Conservation (phyloP, 2,113 vertebrate species). For the Lepidothrix coronata region DNA sequence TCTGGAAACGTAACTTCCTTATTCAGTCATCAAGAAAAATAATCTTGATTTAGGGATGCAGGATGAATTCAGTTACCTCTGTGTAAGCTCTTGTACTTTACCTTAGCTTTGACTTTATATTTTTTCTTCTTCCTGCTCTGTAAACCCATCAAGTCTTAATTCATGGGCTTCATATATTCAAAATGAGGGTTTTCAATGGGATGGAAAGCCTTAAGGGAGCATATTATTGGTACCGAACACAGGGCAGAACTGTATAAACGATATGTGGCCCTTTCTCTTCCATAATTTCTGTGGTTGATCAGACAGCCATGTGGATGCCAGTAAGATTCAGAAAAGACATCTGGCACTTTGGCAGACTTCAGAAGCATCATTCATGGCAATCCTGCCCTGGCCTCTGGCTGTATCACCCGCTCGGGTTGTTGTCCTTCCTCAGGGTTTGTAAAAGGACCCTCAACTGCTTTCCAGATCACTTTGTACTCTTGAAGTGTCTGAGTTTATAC, state of each 20-base stretch:
- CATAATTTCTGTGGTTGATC: neutral
- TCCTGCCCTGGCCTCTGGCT: neutral
- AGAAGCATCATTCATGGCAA: neutral
- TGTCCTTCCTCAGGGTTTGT: neutral
- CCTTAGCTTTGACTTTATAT: neutral
- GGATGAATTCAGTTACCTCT: neutral
- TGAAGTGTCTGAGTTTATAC: neutral
- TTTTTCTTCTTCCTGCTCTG: neutral
- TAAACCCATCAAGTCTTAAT: neutral
- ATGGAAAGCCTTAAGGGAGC: neutral
- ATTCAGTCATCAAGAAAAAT: neutral
- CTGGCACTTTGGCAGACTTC: neutral
- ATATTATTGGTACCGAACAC: neutral
- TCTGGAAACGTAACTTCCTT: neutral
- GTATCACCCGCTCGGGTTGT: neutral
- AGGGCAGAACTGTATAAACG: neutral
- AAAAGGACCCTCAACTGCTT: neutral
- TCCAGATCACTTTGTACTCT: neutral
- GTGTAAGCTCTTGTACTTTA: neutral
- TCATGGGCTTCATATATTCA: neutral
- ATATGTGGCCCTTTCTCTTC: neutral
- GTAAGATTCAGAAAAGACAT: neutral
- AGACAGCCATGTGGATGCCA: neutral
- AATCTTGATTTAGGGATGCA: neutral
- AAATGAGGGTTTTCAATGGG: accelerated